A percentile compares a stretch with the other conserved stretches of the same genome.
Conservation (phyloP, 2,113 vertebrate species). For the Dolichallabes microphthalmus region DNA sequence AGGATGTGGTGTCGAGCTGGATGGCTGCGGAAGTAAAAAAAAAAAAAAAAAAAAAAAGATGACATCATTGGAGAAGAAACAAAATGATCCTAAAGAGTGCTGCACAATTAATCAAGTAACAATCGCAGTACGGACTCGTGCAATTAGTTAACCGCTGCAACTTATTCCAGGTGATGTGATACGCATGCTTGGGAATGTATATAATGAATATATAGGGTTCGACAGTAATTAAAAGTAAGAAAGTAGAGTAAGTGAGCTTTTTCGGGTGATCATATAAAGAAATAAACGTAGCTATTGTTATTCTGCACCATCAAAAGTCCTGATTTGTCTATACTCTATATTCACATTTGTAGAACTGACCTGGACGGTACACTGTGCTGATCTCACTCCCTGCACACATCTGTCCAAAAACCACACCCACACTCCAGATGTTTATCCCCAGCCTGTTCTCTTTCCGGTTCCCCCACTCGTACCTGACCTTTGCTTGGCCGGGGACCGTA, state of each 20-base stretch:
- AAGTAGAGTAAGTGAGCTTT: too few relatives aligned
- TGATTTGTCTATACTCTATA: not conserved
- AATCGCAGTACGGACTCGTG: too few relatives aligned
- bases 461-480: slow-evolving; percentile 36
- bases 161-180: too few relatives aligned
- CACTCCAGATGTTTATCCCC: not conserved
- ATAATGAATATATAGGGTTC: too few relatives aligned
- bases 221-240: too few relatives aligned
- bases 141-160: too few relatives aligned
- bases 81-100: not conserved
- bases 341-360: not conserved
- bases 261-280: too few relatives aligned
- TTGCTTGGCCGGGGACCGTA: slow-evolving; percentile 6
- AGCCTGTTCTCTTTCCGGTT: not conserved
- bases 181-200: too few relatives aligned
- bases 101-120: too few relatives aligned
- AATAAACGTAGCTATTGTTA: too few relatives aligned
- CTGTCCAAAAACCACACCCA: not conserved
- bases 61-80: not conserved
- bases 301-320: too few relatives aligned
- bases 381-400: slow-evolving; percentile 9
- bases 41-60: not conserved
- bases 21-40: too few relatives aligned
- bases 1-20: not conserved
- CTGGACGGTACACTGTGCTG: not conserved